These are phyloP conservation scores for Dichetophora obliterata DNA, from an alignment of 2,888 invertebrate species.

Conservation along the genomic window DNA sequence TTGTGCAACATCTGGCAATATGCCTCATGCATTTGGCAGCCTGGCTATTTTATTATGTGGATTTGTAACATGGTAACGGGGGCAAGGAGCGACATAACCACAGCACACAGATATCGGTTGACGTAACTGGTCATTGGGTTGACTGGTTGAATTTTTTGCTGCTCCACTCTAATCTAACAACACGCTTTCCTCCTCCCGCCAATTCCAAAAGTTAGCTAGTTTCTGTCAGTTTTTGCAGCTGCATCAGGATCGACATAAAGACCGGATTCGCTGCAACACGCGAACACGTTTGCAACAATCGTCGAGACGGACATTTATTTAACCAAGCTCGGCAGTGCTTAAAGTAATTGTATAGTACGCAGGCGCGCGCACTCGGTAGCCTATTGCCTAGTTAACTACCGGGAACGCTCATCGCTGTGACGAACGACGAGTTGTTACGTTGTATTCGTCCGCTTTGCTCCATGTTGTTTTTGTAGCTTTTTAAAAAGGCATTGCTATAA, in stretches of 20 bases:
- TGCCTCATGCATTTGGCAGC: not conserved
- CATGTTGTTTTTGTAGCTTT: not conserved
- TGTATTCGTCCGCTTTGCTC: not conserved
- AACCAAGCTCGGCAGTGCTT: constrained; percentile 12
- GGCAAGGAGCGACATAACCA: not conserved
- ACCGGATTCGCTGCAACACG: constrained; percentile 23
- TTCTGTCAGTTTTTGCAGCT: constrained; percentile 1
- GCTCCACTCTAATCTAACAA: not conserved
- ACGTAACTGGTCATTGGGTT: constrained; percentile 36
- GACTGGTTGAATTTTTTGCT: not conserved
- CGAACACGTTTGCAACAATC: constrained; percentile 19
- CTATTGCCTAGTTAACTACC: constrained; percentile 4
- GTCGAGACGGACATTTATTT: not conserved
- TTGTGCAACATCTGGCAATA: constrained; percentile 23
- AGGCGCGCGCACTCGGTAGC: constrained; percentile 4
- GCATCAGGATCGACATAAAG: constrained; percentile 8
- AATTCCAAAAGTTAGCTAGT: not conserved
- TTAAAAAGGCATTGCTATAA: constrained; percentile 10
- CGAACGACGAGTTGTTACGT: not conserved
- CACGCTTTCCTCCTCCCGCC: not conserved
- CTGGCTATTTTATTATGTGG: not conserved
- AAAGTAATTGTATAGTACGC: constrained; percentile 19
- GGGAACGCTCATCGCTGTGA: constrained; percentile 15
- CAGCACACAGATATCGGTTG: not conserved
- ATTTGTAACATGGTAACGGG: not conserved